Evolutionary conservation across 2,888 invertebrate genomes (phyloP).

Genomic region (Halictus quadricinctus): DNA sequence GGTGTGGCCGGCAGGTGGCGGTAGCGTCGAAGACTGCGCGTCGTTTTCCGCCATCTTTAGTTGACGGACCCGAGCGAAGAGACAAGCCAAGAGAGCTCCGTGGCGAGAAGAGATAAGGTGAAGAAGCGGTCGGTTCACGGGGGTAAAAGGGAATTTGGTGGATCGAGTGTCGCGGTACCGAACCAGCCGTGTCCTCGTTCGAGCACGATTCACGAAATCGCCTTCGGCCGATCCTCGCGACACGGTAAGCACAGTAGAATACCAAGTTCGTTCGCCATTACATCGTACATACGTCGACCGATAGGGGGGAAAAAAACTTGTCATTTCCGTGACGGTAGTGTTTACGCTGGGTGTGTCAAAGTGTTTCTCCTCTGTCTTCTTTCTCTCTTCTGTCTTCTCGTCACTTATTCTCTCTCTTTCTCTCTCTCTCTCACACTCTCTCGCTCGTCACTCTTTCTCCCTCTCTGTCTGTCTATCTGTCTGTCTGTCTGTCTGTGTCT

Average conservation of each 20-base stretch:
- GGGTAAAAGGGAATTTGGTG: constrained; percentile 67
- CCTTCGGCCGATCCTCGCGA: constrained; percentile 58
- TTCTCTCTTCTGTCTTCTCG: constrained; percentile 27
- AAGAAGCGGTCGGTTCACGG: constrained; percentile 49
- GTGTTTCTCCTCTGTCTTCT: constrained; percentile 55
- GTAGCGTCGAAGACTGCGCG: constrained; percentile 68
- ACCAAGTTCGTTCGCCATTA: constrained; percentile 44
- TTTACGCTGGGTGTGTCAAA: constrained; percentile 80
- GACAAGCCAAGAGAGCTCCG: constrained; percentile 55
- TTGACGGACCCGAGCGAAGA: constrained; percentile 66
- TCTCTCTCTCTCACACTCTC: background rate
- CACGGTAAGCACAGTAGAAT: constrained; percentile 63
- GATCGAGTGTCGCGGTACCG: constrained; percentile 61
- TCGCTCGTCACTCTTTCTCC: constrained; percentile 6
- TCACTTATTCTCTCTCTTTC: background rate
- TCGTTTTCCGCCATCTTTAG: constrained; percentile 76
- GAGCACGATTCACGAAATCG: constrained; percentile 62
- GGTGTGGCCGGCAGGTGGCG: constrained; percentile 66
- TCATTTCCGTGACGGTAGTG: constrained; percentile 65
- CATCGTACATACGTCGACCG: constrained; percentile 31
- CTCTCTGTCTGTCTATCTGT: background rate
- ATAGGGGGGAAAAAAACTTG: constrained; percentile 39
- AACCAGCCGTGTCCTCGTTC: constrained; percentile 62
- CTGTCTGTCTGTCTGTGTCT: background rate
- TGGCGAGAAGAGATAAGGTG: constrained; percentile 64